phyloP scores from a whole-genome alignment of 23 tunicate genomes.

The Ciona savignyi region DNA sequence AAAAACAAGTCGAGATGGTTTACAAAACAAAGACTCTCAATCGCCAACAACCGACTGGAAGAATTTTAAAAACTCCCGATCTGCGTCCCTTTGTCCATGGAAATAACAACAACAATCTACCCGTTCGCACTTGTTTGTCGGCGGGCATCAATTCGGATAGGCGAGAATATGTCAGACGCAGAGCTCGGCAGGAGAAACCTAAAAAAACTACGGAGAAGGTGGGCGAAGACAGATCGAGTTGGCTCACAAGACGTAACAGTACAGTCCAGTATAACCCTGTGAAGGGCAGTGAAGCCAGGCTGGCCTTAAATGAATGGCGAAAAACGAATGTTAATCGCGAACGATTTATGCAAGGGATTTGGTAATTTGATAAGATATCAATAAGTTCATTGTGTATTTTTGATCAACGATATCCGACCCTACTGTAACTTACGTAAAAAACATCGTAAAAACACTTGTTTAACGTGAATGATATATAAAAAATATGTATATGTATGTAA shows the following conservation, averaged over 20 bases:
- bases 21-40: background rate
- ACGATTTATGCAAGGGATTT: no score
- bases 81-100: background rate
- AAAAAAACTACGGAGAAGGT: background rate
- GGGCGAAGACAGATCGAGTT: background rate
- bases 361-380: no score
- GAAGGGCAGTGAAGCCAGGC: background rate
- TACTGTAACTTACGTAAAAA: no score
- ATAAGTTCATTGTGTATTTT: no score
- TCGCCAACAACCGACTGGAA: background rate
- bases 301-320: background rate
- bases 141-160: background rate
- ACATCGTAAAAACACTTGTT: no score
- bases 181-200: background rate
- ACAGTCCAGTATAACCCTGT: background rate
- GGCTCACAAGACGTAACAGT: background rate
- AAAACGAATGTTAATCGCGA: background rate
- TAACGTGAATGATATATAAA: no score
- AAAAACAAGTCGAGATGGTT: conserved; percentile 13
- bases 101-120: background rate
- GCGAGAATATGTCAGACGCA: background rate
- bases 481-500: no score
- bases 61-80: background rate
- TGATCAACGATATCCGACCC: no score
- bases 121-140: background rate